Base-by-base conservation (phyloP, 2,113 vertebrate genomes). In the Merops nubicus region DNA sequence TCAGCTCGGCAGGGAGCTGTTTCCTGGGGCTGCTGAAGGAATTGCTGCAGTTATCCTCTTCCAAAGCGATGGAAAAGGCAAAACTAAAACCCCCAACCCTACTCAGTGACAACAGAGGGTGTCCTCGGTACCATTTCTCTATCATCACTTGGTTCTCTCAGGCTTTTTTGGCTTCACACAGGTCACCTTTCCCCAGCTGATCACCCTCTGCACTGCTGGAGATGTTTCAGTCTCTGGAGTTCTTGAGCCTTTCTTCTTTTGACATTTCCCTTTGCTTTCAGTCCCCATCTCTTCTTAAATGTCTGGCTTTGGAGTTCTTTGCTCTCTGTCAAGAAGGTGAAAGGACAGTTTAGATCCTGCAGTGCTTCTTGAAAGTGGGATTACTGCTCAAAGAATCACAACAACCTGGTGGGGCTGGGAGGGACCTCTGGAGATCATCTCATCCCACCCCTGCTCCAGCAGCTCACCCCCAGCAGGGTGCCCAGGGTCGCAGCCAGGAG, bases 111-210 rank as follows among this genome's bases (percentile, higher is more conserved):
- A 33, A 3, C 9, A 5, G n/a, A 13, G 67, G 26, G 2, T 20
- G 40, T 42, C 65, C 54, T 12, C 2, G 29, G 47, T 2, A 5
- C 40, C 6, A 0, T 20, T 53, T 7, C 31, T 25, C 18, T 8
- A 2, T 48, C 34, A 8, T 8, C 3, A 0, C 60, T 47, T 23
- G 2, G 23, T 7, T 16, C 14, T 12, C 38, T 13, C 28, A 4
- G 15, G 12, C 7, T 25, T 26, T 17, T 7, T 14, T 22, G 31
- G 18, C 34, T 56, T 43, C 34, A 9, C 4, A 1, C 9, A 5
- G 15, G 6, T 19, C 60, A 1, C 29, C 43, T 20, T n/a, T n/a
- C 45, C 38, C 3, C 3, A 69, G 22, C 26, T 4, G 0, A 7
- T 31, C 62, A 64, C 43, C 45, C 22, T 25, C n/a, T 48, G 68